A percentile compares a stretch with the other conserved stretches of the same genome.
These are phyloP conservation scores for Champsocephalus gunnari DNA, from an alignment of 2,797 vertebrate genomes.

Conservation along the genomic window DNA sequence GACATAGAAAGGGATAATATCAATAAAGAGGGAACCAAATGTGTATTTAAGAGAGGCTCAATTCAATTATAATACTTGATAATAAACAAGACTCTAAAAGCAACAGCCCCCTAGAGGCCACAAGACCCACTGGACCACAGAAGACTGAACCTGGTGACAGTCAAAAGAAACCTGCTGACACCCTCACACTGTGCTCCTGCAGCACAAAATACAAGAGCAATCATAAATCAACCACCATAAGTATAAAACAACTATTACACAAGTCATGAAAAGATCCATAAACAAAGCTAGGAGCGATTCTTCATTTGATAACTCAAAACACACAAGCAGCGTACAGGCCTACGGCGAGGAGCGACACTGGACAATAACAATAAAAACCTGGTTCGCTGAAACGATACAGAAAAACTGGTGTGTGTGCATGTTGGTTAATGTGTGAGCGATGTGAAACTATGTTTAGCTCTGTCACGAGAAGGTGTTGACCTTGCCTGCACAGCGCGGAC, in stretches of 20 bases:
- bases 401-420: background rate
- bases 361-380: constrained; percentile 12
- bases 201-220: constrained; percentile 10
- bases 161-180: background rate
- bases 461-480: constrained; percentile 35
- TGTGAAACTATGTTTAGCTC: constrained; percentile 5
- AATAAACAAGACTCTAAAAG: constrained; percentile 5
- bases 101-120: constrained; percentile 10
- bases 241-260: constrained; percentile 4
- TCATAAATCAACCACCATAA: constrained; percentile 8
- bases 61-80: constrained; percentile 6
- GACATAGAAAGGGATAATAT: constrained; percentile 11
- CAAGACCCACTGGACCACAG: constrained; percentile 3
- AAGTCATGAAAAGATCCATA: constrained; percentile 11
- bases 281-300: constrained; percentile 3
- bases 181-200: background rate
- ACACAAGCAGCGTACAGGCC: background rate
- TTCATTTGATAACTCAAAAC: constrained; percentile 13
- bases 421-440: constrained; percentile 18
- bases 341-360: constrained; percentile 5
- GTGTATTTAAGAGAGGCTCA: background rate
- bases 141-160: background rate
- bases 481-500: constrained; percentile 32
- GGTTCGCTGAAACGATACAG: background rate
- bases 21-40: background rate